Conservation (phyloP, 2,113 vertebrate genomes). For the Opisthocomus hoazin region DNA sequence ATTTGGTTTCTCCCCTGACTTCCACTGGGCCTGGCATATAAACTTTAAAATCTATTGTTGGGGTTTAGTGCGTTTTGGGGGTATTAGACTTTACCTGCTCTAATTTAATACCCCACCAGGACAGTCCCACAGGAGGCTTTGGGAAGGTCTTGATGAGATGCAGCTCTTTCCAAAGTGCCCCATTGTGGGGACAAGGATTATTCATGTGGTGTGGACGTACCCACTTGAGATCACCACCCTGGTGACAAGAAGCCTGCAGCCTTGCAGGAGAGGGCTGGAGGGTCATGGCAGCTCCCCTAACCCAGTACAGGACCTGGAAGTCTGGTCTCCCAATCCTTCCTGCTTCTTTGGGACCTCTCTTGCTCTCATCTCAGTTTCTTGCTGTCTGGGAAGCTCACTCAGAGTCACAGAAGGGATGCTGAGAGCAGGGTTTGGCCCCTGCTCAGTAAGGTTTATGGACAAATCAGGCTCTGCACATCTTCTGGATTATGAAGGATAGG, state of each 20-base stretch:
- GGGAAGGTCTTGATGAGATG: background rate
- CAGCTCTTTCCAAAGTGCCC: background rate
- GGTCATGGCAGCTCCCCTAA: background rate
- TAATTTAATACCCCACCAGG: background rate
- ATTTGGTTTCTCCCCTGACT: background rate
- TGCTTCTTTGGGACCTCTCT: fast-evolving
- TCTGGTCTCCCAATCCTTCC: background rate
- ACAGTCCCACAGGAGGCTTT: background rate
- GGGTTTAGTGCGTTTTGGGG: background rate
- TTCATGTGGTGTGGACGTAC: fast-evolving
- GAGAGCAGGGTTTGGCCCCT: background rate
- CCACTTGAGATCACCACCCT: background rate
- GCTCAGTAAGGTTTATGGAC: background rate
- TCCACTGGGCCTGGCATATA: background rate
- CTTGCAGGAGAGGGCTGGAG: background rate
- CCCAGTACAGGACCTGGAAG: fast-evolving
- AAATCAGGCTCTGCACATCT: background rate
- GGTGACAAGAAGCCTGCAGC: background rate
- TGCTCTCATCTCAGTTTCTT: background rate
- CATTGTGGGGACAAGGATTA: background rate
- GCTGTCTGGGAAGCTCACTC: background rate
- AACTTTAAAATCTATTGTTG: background rate
- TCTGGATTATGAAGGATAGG: background rate
- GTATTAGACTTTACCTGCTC: background rate
- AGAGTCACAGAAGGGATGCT: background rate